Percentiles rank a stretch among this genome's conserved stretches.
phyloP scores from a whole-genome alignment of 1,140 invertebrate species.

The Dendroctonus ponderosae region DNA sequence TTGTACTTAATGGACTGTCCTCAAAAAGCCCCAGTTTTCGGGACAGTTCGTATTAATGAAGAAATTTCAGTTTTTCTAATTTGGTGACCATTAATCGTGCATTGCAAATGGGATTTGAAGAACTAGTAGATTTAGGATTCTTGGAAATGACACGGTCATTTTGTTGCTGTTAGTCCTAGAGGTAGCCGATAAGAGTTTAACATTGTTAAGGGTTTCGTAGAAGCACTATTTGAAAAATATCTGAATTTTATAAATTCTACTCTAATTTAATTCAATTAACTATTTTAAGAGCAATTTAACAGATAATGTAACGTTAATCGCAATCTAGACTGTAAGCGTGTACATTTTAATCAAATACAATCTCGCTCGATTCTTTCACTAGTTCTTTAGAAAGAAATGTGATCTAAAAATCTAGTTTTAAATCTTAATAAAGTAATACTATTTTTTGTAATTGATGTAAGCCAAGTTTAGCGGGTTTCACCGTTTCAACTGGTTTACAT shows the following conservation, averaged over 20 bases:
- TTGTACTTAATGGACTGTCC: too few relatives aligned
- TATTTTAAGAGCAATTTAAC: neutral
- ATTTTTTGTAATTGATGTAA: constrained; percentile 23
- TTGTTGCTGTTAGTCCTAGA: neutral
- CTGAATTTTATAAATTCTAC: neutral
- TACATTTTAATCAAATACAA: constrained; percentile 17
- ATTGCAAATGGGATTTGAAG: constrained; percentile 34
- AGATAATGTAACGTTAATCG: too few relatives aligned
- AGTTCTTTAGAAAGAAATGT: constrained; percentile 30
- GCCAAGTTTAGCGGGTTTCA: neutral
- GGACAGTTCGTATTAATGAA: too few relatives aligned
- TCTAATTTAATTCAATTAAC: too few relatives aligned
- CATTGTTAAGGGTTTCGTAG: neutral
- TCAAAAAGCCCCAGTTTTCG: too few relatives aligned
- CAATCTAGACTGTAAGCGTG: neutral
- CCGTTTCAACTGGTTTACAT: too few relatives aligned
- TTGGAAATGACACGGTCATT: neutral
- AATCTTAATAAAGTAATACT: constrained; percentile 14
- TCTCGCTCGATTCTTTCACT: constrained; percentile 34
- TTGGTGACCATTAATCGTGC: constrained; percentile 20
- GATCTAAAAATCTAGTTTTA: constrained; percentile 22
- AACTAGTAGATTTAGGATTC: constrained; percentile 10
- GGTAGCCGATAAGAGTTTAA: neutral
- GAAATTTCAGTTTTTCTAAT: constrained; percentile 3
- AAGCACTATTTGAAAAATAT: neutral